Base-by-base conservation (phyloP, 2,888 invertebrate genomes). In the Ecdyonurus torrentis region DNA sequence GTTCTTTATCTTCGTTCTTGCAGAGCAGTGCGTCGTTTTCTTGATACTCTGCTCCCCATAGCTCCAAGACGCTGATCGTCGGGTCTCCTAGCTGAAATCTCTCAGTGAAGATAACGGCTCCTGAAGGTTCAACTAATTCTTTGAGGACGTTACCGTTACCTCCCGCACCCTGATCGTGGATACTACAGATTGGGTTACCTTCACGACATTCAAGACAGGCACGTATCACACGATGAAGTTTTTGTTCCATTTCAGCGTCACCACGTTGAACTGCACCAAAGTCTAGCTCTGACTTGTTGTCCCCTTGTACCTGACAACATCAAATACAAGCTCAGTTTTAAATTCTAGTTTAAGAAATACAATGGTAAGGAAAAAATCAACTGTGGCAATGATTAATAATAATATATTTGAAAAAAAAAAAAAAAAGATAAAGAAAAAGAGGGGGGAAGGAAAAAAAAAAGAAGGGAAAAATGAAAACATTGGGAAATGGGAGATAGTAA, bases 111-210 rank as follows among this genome's bases (percentile, higher is more conserved):
- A 98, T 92, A 0, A 91, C 82, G 0, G 96, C 98, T 1, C 98
- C 98, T 2, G 86, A 84, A 0, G 97, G 97, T 70, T 98, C 97
- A 0, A 94, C 94, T 2, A 99, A 77, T 74, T 99, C 98, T 72
- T 98, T 98, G 25, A 99, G 74, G 0, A 99, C 98, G 74, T 99
- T 99, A 1, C 97, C 92, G 72, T 93, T 92, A 25, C 98, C 98
- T n/a, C 98, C 98, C 7, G 98, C 98, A 22, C 98, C 98, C 80
- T 98, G 98, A 77, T 99, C 98, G 73, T 99, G 98, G 69, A 99
- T 97, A 81, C 95, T 88, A 69, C 81, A 80, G 69, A 98, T 94
- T 1, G 97, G 97, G 77, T 98, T 95, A 18, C 79, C 77, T 0
- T 81, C 78, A 1, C 83, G 83, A 72, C 87, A 77, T 77, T 99